Conservation (phyloP, 1,140 invertebrate species). For the Adelges cooleyi region DNA sequence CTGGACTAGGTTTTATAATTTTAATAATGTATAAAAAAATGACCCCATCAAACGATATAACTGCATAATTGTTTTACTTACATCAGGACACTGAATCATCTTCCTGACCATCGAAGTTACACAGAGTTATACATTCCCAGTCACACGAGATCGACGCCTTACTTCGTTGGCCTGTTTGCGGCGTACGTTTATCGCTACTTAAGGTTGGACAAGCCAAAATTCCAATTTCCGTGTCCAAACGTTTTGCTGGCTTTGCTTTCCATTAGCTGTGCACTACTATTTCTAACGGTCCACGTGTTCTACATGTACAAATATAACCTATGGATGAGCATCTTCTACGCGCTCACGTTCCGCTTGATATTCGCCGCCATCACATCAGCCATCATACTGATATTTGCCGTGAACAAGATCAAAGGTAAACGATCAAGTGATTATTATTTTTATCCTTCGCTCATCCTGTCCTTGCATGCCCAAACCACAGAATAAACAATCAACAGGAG, state of each 20-base stretch:
- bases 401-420: conserved; percentile 9
- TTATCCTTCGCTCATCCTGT: too few species aligned
- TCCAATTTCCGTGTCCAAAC: conserved; percentile 31
- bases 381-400: background rate
- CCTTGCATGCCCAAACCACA: too few species aligned
- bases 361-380: background rate
- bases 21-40: too few species aligned
- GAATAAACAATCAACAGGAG: too few species aligned
- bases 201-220: conserved; percentile 33
- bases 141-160: conserved; percentile 39
- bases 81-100: background rate
- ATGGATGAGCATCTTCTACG: background rate
- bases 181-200: conserved; percentile 36
- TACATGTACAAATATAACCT: background rate
- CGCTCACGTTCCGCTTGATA: background rate
- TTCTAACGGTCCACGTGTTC: background rate
- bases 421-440: too few species aligned
- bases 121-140: conserved; percentile 37
- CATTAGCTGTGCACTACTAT: background rate
- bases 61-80: too few species aligned
- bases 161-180: conserved; percentile 39
- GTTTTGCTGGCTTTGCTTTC: background rate
- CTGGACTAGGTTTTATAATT: too few species aligned
- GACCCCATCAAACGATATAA: too few species aligned
- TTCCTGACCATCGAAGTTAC: conserved; percentile 29